Base-by-base conservation (phyloP, 2,888 invertebrate species). In the Marronus borbonicus region DNA sequence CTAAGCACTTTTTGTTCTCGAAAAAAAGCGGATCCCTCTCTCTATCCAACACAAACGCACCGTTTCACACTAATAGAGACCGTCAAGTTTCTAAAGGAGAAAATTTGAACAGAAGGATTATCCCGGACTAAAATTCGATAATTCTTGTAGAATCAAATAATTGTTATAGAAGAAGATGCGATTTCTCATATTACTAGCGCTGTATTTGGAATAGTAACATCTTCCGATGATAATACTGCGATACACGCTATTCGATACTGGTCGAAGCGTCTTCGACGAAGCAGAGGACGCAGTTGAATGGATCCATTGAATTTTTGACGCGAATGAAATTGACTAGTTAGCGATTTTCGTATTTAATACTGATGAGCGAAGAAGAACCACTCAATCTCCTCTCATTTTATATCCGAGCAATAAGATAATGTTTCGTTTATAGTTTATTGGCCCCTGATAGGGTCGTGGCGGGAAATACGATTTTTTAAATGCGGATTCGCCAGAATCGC, bases 131-230 rank as follows among this genome's bases (percentile, higher is more conserved):
- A 86, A 88, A 80, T 86, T 85, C 72, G 87, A 87, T 76, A 87
- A 81, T 80, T 87, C 84, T 81, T 84, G 84, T n/a, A 86, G 82
- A 66, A 88, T 88, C 69, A 86, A 84, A 81, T 85, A 87, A 80
- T 87, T 86, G 68, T 85, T 83, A 81, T 87, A 87, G 80, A 87
- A 84, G 83, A 87, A 87, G 81, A 84, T 85, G 78, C 87, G 82
- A 82, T 87, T 87, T 82, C 84, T 82, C 88, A 88, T 88, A 79
- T 52, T 77, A 74, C 12, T 49, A 24, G 8, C 5, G 14, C 5
- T 3, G 28, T 50, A 65, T 31, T 69, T 65, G 36, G 12, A 36
- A 8, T 8, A 36, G 28, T 10, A 31, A 36, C 62, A 17, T 44
- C 62, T 44, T 20, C 44, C 28, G 28, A 50, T 52, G 44, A 44